Evolutionary conservation across 2,113 vertebrate species (phyloP).

Genomic region (Sinocyclocheilus rhinocerous): DNA sequence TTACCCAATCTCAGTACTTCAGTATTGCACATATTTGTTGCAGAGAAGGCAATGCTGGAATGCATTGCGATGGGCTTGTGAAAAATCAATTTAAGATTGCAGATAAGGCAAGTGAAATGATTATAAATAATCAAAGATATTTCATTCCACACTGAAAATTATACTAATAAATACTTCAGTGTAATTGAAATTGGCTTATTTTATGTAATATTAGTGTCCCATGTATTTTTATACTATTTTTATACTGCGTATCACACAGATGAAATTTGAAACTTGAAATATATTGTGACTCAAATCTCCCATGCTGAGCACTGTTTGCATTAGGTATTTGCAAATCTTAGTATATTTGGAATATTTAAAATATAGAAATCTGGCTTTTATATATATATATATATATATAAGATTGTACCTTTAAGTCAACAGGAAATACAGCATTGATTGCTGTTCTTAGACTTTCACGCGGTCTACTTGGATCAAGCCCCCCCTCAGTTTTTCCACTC

Average conservation of each 20-base stretch:
- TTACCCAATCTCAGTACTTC: not conserved
- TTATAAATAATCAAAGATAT: not conserved
- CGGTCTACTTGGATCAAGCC: not conserved
- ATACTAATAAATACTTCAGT: not conserved
- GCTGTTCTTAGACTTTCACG: not conserved
- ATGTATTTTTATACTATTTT: not conserved
- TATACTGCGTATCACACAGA: not conserved
- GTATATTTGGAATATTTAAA: not conserved
- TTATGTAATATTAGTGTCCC: not conserved
- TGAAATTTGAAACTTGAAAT: not conserved
- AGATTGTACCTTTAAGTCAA: not conserved
- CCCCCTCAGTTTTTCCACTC: constrained; percentile 19
- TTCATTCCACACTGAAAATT: not conserved
- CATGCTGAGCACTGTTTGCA: not conserved
- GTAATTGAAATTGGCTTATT: not conserved
- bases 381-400: too few species aligned
- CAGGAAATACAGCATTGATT: not conserved
- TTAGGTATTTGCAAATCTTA: not conserved
- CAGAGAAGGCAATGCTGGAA: not conserved
- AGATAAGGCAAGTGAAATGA: not conserved
- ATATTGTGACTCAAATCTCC: not conserved
- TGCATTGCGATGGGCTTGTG: not conserved
- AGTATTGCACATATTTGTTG: not conserved
- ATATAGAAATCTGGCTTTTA: not conserved
- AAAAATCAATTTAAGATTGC: not conserved